Percentiles rank a stretch among this genome's conserved stretches.
phyloP scores from a whole-genome alignment of 2,888 invertebrate species.

The Hecatera dysodea region DNA sequence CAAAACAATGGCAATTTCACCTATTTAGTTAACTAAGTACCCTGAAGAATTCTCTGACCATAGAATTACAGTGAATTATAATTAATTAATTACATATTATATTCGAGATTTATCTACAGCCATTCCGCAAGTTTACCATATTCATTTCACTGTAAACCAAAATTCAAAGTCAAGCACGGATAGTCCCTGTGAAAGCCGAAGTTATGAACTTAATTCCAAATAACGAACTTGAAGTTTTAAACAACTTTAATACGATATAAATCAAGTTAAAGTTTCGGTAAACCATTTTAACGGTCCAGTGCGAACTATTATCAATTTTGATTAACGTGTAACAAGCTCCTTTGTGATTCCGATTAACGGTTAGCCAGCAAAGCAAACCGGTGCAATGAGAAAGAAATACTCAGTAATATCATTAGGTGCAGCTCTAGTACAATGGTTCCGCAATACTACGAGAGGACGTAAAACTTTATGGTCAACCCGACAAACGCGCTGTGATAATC shows the following conservation, averaged over 20 bases:
- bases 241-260: conserved; percentile 60
- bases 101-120: conserved; percentile 19
- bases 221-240: conserved; percentile 64
- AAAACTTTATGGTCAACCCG: conserved; percentile 74
- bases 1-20: background rate
- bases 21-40: conserved; percentile 11
- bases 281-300: conserved; percentile 47
- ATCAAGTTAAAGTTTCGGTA: conserved; percentile 60
- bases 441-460: conserved; percentile 68
- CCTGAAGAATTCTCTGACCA: conserved; percentile 3
- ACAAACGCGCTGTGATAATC: conserved; percentile 62
- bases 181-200: conserved; percentile 57
- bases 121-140: conserved; percentile 34
- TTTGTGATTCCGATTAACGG: conserved; percentile 52
- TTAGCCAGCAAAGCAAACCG: conserved; percentile 54
- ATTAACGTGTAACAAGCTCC: conserved; percentile 49
- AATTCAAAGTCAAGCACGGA: conserved; percentile 55
- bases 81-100: too few relatives aligned
- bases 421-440: conserved; percentile 63
- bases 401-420: conserved; percentile 69
- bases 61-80: conserved; percentile 5
- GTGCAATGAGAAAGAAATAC: conserved; percentile 69
- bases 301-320: conserved; percentile 48
- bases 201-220: conserved; percentile 63
- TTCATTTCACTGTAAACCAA: conserved; percentile 56